phyloP scores from a whole-genome alignment of 2,888 invertebrate genomes.

The Cabera pusaria region DNA sequence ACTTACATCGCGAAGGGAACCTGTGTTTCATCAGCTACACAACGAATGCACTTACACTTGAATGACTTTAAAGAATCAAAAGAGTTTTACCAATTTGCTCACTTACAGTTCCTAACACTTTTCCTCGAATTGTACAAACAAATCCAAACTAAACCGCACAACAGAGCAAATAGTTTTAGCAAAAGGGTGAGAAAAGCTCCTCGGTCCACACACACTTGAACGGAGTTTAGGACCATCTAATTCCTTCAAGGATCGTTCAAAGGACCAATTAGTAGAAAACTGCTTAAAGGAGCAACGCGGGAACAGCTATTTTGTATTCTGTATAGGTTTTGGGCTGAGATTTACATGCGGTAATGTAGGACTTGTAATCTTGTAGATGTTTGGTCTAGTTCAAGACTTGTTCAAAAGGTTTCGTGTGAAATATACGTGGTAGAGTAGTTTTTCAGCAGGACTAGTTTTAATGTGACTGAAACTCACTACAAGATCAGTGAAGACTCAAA shows the following conservation, averaged over 20 bases:
- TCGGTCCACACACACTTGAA: conserved; percentile 11
- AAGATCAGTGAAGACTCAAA: too few relatives aligned
- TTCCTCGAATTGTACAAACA: conserved; percentile 5
- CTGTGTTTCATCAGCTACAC: too few relatives aligned
- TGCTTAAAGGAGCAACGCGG: conserved; percentile 10
- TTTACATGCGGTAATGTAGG: conserved; percentile 5
- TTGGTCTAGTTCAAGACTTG: too few relatives aligned
- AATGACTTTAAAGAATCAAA: too few relatives aligned
- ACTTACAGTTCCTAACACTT: background rate
- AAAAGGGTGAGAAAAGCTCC: conserved; percentile 13
- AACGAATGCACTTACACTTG: too few relatives aligned
- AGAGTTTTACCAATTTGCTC: too few relatives aligned
- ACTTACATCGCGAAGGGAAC: too few relatives aligned
- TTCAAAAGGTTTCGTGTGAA: too few relatives aligned
- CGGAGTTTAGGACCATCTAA: conserved; percentile 18
- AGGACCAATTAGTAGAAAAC: conserved; percentile 16
- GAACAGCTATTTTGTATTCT: conserved; percentile 16
- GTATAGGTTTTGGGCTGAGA: conserved; percentile 2
- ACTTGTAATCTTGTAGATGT: too few relatives aligned
- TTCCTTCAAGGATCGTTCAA: conserved; percentile 20
- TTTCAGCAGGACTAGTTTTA: too few relatives aligned
- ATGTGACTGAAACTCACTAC: too few relatives aligned
- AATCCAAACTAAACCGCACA: conserved; percentile 6
- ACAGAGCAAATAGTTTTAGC: conserved; percentile 10
- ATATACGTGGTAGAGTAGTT: too few relatives aligned